These are phyloP conservation scores for Andricus grossulariae DNA, from an alignment of 1,140 invertebrate species.

Conservation along the genomic window DNA sequence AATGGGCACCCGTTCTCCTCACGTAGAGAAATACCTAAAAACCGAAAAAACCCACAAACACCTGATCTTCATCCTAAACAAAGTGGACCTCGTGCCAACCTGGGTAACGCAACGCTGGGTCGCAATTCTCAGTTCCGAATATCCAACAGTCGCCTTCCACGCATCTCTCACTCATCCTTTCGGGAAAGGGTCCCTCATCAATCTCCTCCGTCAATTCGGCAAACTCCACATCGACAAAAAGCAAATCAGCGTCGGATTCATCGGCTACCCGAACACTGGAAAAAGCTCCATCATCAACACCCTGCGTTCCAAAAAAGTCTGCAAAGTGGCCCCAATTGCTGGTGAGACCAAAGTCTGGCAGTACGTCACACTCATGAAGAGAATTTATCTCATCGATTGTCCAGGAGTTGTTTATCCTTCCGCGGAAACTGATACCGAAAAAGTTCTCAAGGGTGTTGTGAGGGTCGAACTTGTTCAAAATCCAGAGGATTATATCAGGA, in stretches of 20 bases:
- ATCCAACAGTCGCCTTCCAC: slow-evolving; percentile 99
- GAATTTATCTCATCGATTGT: slow-evolving; percentile 99
- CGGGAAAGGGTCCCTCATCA: slow-evolving; percentile 98
- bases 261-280: slow-evolving; percentile 99
- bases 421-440: slow-evolving; percentile 94
- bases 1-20: slow-evolving; percentile 93
- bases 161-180: slow-evolving; percentile 98
- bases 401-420: slow-evolving; percentile 98
- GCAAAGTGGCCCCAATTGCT: slow-evolving; percentile 98
- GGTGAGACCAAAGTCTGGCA: slow-evolving; percentile 99
- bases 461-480: slow-evolving; percentile 95
- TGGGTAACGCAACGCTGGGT: slow-evolving; percentile 99
- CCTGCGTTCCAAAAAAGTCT: slow-evolving; percentile 94
- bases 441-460: slow-evolving; percentile 97
- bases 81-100: slow-evolving; percentile 95
- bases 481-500: slow-evolving; percentile 95
- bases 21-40: slow-evolving; percentile 89
- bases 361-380: slow-evolving; percentile 98
- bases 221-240: slow-evolving; percentile 97
- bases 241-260: slow-evolving; percentile 99
- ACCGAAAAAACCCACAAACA: slow-evolving; percentile 88
- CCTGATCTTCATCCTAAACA: slow-evolving; percentile 84
- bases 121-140: slow-evolving; percentile 92
- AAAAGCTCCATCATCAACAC: slow-evolving; percentile 99
- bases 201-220: slow-evolving; percentile 96